Percentiles rank a stretch among this genome's conserved stretches.
Evolutionary conservation across 2,113 vertebrate genomes (phyloP).

Genomic region (Anarhynchus alexandrinus): DNA sequence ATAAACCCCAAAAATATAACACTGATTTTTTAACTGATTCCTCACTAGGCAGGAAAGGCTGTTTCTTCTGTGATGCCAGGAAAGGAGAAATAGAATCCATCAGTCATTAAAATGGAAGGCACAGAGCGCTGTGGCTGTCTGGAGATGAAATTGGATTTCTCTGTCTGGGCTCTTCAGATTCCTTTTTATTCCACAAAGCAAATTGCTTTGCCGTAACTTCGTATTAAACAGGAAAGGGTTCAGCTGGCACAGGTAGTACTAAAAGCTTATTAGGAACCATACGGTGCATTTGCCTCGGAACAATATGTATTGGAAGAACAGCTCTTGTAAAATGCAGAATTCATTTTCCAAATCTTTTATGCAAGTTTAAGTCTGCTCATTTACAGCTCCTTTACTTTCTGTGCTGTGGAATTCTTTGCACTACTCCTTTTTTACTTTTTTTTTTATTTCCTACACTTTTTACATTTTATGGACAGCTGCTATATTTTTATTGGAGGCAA

Average conservation of each 20-base stretch:
- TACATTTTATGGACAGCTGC: conserved; percentile 20
- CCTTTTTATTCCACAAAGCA: conserved; percentile 70
- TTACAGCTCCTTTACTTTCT: background rate
- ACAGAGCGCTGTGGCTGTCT: conserved; percentile 37
- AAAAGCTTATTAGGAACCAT: conserved; percentile 52
- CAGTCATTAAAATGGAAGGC: conserved; percentile 70
- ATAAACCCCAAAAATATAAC: background rate
- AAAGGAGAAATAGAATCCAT: conserved; percentile 38
- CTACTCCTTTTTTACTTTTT: background rate
- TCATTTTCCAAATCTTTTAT: conserved; percentile 27
- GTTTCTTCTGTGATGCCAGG: background rate
- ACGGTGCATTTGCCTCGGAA: background rate
- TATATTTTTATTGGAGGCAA: conserved; percentile 37
- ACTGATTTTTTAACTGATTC: background rate
- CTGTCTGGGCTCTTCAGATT: conserved; percentile 57
- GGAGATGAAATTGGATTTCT: conserved; percentile 73
- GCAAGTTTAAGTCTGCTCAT: background rate
- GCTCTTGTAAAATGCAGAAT: conserved; percentile 13
- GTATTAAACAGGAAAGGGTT: conserved; percentile 44
- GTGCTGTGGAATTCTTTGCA: background rate
- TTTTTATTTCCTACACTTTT: background rate
- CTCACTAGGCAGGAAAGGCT: background rate
- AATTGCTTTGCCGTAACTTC: conserved; percentile 63
- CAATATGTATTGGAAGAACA: background rate
- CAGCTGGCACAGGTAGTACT: conserved; percentile 23